These are phyloP conservation scores for Gryon sp. DNA, from an alignment of 1,140 invertebrate genomes.

Conservation along the genomic window DNA sequence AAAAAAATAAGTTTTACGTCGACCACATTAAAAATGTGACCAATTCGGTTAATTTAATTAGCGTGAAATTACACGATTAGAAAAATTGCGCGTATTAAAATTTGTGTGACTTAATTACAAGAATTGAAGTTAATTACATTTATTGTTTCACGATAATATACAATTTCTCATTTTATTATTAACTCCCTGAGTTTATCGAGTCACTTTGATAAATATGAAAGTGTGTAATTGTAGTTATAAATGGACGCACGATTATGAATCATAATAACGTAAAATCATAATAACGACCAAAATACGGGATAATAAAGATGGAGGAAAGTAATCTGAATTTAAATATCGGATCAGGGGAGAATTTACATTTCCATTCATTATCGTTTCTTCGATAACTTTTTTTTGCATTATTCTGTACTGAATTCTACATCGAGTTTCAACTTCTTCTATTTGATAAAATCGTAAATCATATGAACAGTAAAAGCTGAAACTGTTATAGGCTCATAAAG, in stretches of 20 bases:
- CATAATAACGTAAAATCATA: too few relatives aligned
- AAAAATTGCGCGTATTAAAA: constrained; percentile 9
- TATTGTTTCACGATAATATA: background rate
- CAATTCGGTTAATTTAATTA: background rate
- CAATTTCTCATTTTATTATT: constrained; percentile 2
- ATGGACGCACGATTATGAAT: constrained; percentile 10
- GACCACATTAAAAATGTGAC: too few relatives aligned
- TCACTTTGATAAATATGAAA: constrained; percentile 10
- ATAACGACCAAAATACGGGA: too few relatives aligned
- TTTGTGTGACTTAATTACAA: constrained; percentile 12
- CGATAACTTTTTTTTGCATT: too few relatives aligned
- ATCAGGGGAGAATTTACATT: too few relatives aligned
- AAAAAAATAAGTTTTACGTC: too few relatives aligned
- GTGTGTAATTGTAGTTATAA: constrained; percentile 11
- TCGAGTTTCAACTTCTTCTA: background rate
- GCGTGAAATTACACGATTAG: constrained; percentile 25
- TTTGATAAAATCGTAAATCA: constrained; percentile 18
- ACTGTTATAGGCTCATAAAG: constrained; percentile 16
- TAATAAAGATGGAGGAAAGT: too few relatives aligned
- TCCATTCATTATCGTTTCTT: too few relatives aligned
- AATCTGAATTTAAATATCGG: too few relatives aligned
- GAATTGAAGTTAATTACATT: constrained; percentile 3
- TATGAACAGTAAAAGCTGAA: constrained; percentile 20
- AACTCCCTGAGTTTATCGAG: constrained; percentile 16
- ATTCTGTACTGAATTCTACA: too few relatives aligned